phyloP scores from a whole-genome alignment of 2,797 vertebrate species.

The Bovichtus variegatus region DNA sequence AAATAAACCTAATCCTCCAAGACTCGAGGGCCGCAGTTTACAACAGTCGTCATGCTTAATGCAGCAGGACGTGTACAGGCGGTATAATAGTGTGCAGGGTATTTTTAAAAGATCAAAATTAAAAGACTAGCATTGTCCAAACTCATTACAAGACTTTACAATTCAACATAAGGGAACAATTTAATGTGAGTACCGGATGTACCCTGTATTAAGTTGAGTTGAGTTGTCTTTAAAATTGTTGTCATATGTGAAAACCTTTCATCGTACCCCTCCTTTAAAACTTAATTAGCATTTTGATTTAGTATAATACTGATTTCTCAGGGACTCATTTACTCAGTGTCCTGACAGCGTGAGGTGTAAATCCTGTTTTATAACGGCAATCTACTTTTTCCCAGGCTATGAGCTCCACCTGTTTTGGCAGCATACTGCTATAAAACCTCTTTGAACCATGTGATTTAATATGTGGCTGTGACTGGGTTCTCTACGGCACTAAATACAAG shows the following conservation, averaged over 20 bases:
- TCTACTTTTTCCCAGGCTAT: background rate
- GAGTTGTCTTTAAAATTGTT: background rate
- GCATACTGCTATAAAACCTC: background rate
- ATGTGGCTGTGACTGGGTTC: background rate
- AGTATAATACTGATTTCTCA: background rate
- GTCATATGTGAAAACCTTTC: background rate
- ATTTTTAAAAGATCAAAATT: background rate
- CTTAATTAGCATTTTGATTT: background rate
- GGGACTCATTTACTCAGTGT: background rate
- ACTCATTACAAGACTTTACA: background rate
- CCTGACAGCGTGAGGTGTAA: background rate
- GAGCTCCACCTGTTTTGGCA: background rate
- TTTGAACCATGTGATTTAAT: background rate
- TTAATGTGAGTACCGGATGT: background rate
- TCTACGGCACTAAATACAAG: background rate
- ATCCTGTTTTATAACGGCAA: background rate
- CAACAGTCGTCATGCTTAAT: background rate
- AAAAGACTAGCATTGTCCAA: no score
- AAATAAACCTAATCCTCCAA: constrained; percentile 13
- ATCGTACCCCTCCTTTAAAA: background rate
- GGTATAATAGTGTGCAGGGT: no score
- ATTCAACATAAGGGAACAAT: background rate
- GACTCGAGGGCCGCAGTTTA: background rate
- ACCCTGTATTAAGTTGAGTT: background rate
- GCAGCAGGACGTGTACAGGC: constrained; percentile 5